These are phyloP conservation scores for Ephydatia muelleri DNA, from an alignment of 37 sponge, comb jelly and placozoan genomes.

Conservation along the genomic window DNA sequence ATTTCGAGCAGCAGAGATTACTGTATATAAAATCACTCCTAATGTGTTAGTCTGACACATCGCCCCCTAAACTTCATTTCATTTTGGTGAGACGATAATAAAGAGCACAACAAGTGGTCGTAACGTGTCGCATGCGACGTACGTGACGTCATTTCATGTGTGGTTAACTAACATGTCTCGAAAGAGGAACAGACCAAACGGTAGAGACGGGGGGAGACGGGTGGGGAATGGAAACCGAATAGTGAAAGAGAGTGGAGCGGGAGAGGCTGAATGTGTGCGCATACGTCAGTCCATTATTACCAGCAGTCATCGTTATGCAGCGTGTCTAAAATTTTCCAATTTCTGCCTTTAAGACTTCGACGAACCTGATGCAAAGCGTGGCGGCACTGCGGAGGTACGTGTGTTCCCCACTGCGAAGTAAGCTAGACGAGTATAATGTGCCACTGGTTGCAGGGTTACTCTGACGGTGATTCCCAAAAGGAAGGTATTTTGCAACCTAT, in stretches of 20 bases:
- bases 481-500: not conserved
- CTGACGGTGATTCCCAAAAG: not conserved
- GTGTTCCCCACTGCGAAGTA: too few relatives aligned
- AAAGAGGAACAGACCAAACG: not conserved
- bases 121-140: too few relatives aligned
- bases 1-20: too few relatives aligned
- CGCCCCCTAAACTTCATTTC: too few relatives aligned
- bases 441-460: not conserved
- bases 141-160: too few relatives aligned
- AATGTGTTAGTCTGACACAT: too few relatives aligned
- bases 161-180: not conserved
- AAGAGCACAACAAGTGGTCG: too few relatives aligned
- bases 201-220: not conserved
- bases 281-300: too few relatives aligned
- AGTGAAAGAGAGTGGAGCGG: not conserved
- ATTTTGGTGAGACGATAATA: too few relatives aligned
- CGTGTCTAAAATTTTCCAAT: not conserved
- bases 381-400: not conserved
- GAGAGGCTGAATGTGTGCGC: not conserved
- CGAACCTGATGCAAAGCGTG: not conserved
- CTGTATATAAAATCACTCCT: too few relatives aligned
- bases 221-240: not conserved
- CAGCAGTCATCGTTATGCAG: not conserved
- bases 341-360: not conserved
- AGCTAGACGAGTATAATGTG: too few relatives aligned